These are phyloP conservation scores for Macrophya alboannulata DNA, from an alignment of 2,888 invertebrate genomes.

Conservation along the genomic window DNA sequence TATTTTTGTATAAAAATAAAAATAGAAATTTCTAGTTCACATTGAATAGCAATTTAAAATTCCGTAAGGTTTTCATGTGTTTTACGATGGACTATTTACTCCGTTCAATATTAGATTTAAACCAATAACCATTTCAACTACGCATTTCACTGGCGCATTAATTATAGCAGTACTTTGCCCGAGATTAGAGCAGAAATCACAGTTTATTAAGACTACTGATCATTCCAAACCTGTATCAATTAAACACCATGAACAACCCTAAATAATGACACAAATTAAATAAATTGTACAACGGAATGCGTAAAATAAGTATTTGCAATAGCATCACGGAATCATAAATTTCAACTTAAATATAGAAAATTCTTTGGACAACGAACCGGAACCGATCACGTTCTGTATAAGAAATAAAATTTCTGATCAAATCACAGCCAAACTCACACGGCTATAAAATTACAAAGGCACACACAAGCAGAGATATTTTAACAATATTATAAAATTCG, in stretches of 20 bases:
- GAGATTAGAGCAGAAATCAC: neutral
- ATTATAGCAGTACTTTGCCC: neutral
- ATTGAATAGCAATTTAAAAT: neutral
- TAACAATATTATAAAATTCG: neutral
- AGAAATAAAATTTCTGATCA: neutral
- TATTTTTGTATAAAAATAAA: slow-evolving; percentile 50
- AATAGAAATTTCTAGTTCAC: slow-evolving; percentile 40
- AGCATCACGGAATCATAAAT: slow-evolving; percentile 18
- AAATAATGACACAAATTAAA: neutral
- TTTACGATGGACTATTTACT: neutral
- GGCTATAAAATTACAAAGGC: neutral
- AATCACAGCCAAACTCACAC: slow-evolving; percentile 16
- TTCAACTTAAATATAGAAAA: slow-evolving; percentile 49
- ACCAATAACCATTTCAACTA: slow-evolving; percentile 13
- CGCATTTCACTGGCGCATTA: slow-evolving; percentile 14
- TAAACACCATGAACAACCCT: neutral
- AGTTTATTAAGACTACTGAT: neutral
- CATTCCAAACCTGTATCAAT: neutral
- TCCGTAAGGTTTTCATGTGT: neutral
- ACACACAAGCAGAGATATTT: neutral
- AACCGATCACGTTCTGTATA: neutral
- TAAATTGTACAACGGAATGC: neutral
- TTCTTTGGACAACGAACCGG: slow-evolving; percentile 24
- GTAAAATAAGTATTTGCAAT: slow-evolving; percentile 23
- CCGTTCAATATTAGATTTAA: slow-evolving; percentile 1